Evolutionary conservation across 1,140 invertebrate genomes (phyloP).

Genomic region (Dendroctonus valens): DNA sequence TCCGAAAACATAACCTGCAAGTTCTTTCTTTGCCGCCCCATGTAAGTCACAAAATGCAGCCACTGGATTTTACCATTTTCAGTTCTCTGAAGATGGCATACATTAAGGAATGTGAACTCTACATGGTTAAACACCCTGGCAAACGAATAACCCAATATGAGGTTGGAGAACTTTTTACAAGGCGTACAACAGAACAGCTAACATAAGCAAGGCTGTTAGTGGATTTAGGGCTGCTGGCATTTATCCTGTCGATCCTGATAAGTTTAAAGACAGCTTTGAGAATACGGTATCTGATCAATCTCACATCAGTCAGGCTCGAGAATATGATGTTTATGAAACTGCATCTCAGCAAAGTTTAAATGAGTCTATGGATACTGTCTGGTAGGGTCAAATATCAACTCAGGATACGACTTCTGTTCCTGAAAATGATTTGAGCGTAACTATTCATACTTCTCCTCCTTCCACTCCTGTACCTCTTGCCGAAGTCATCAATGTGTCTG

Average conservation of each 20-base stretch:
- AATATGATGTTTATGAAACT: neutral
- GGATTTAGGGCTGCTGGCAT: slow-evolving; percentile 8
- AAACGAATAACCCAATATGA: neutral
- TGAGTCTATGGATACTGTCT: neutral
- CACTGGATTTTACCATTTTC: slow-evolving; percentile 34
- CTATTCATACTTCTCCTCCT: neutral
- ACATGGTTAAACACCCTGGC: neutral
- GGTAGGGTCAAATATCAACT: neutral
- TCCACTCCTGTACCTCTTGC: neutral
- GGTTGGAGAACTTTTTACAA: slow-evolving; percentile 3
- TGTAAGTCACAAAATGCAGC: slow-evolving; percentile 29
- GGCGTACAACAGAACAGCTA: neutral
- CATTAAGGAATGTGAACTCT: slow-evolving; percentile 25
- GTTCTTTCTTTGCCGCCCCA: slow-evolving; percentile 34
- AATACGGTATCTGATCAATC: neutral
- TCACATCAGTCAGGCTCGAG: neutral
- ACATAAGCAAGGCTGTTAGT: neutral
- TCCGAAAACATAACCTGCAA: slow-evolving; percentile 33
- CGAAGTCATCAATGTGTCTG: neutral
- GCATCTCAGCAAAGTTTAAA: neutral
- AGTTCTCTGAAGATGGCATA: slow-evolving; percentile 18
- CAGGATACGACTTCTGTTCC: no score
- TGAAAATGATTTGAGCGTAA: neutral
- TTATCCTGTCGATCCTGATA: neutral
- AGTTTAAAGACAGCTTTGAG: neutral